Conservation (phyloP, 2,888 invertebrate species). For the Strigamia crassipes region DNA sequence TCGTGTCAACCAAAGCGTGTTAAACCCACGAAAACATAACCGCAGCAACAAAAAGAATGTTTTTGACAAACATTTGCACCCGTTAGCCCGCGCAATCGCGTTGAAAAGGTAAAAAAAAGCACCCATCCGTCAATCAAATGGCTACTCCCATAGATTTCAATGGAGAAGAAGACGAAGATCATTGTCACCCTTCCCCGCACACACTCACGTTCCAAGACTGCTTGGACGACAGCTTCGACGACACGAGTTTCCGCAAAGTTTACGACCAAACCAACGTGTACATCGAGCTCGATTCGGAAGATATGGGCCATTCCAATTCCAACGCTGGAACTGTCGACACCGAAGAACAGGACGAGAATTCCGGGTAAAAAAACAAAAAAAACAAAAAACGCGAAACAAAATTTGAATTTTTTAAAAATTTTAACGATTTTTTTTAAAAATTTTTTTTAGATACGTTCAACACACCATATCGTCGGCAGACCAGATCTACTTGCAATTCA, state of each 20-base stretch:
- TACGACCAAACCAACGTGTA: constrained; percentile 44
- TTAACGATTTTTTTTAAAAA: too few relatives aligned
- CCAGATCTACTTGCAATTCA: constrained; percentile 72
- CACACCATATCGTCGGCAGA: constrained; percentile 71
- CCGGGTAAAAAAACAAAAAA: constrained; percentile 20
- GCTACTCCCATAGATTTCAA: neutral
- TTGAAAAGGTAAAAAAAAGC: neutral
- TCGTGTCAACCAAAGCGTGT: neutral
- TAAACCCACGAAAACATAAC: neutral
- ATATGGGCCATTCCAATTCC: constrained; percentile 9
- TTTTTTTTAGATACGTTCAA: constrained; percentile 72
- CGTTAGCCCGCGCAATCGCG: neutral
- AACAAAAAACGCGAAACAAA: too few relatives aligned
- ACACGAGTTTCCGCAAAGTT: constrained; percentile 12
- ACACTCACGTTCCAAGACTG: constrained; percentile 46
- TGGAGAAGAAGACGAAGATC: neutral
- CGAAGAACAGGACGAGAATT: constrained; percentile 47
- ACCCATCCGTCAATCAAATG: neutral
- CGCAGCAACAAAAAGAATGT: neutral
- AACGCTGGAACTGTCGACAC: neutral
- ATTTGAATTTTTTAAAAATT: too few relatives aligned
- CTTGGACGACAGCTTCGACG: constrained; percentile 46
- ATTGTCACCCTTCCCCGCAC: neutral
- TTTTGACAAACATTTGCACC: neutral
- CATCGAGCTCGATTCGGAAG: constrained; percentile 41